phyloP scores from a whole-genome alignment of 2,113 vertebrate genomes.

The Myodes glareolus region DNA sequence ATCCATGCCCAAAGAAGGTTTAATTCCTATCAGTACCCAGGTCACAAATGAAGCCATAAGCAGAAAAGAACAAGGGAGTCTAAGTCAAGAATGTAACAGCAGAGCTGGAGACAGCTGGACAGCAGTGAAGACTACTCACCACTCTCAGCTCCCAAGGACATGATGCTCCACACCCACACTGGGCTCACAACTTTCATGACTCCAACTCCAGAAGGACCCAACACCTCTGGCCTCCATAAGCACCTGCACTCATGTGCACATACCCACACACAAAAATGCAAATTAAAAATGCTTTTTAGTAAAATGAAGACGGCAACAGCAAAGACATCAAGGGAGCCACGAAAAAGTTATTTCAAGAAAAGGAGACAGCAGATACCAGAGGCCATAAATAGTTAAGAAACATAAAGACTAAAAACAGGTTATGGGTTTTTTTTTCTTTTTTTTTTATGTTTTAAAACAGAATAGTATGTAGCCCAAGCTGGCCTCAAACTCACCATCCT shows the following conservation, averaged over 20 bases:
- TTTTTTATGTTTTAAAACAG: not conserved
- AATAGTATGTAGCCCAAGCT: not conserved
- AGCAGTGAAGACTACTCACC: not conserved
- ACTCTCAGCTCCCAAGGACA: not conserved
- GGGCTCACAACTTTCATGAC: not conserved
- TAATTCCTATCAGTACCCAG: not conserved
- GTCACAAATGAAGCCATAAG: not conserved
- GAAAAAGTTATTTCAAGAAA: not conserved
- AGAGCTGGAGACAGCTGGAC: not conserved
- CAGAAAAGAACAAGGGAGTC: slow-evolving; percentile 16
- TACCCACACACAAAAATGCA: not conserved
- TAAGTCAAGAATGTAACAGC: not conserved
- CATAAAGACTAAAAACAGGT: not conserved
- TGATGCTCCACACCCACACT: not conserved
- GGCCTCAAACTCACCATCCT: not conserved
- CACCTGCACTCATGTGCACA: not conserved
- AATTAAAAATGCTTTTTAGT: not conserved
- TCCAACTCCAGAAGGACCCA: not conserved
- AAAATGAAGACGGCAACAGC: not conserved
- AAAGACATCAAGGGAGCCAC: not conserved
- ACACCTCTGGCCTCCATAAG: not conserved
- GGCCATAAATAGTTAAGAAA: not conserved
- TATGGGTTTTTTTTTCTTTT: no score
- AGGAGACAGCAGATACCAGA: not conserved
- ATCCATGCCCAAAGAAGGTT: not conserved